Evolutionary conservation across 2,888 invertebrate species (phyloP), one percentile per base, ranked within the genome.

Genomic region (Vandiemenella viatica): DNA sequence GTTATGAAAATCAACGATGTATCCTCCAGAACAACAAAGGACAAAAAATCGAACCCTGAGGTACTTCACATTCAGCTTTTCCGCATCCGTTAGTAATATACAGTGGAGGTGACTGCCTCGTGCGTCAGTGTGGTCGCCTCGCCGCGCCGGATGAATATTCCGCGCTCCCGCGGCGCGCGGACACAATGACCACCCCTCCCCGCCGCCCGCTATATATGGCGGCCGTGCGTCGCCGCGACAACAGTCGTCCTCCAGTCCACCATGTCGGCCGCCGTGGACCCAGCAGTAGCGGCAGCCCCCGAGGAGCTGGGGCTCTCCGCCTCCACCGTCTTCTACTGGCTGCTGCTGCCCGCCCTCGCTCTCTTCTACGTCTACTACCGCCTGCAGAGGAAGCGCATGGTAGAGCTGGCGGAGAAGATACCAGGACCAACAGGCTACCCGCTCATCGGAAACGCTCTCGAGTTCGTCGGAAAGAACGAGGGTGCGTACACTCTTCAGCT

Each of bases 351-450:
- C 37, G 80, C 82, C 0, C 20, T 83, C 26, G 65, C 78, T 3
- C 70, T 87, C 44, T 84, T 79, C 74, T 80, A 79, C 62, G 69
- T 77, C 21, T 87, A 87, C 67, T 87, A 82, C 79, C 74, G 77
- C 43, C 67, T 83, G 58, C 83, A 83, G 8, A 72, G 83, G n/a
- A 72, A 78, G 37, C 79, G 78, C 60, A 59, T 87, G 62, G 70
- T 80, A 53, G 79, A 83, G 60, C 67, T 86, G 46, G 84, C 82
- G 1, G 77, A 74, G 1, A 79, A 79, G 58, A 62, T 88, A 40
- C 77, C 80, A 1, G 88, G 88, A 56, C 86, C 86, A 0, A 60
- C 67, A 3, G 85, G 84, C 32, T 66, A 74, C 23, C 87, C 88
- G 0, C 52, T 88, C 0, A 59, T 88, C 40, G 88, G 88, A 56